Evolutionary conservation across 2,888 invertebrate genomes (phyloP), one percentile per base, ranked within the genome.

Genomic region (Sarcophaga rosellei): DNA sequence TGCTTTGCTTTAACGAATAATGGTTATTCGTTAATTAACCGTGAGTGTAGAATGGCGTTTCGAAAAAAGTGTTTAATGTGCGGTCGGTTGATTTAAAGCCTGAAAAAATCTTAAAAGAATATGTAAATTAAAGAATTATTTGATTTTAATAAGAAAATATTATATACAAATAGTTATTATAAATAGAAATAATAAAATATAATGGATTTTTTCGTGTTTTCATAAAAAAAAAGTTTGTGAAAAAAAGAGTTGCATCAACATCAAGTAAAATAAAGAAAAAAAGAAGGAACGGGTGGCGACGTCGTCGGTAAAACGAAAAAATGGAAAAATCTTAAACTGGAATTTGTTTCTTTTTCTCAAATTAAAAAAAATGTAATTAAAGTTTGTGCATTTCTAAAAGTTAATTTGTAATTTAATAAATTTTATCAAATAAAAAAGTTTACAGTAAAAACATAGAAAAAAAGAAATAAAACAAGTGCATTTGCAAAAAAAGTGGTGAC

Each of bases 401-500:
- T 20, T 35, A 65, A 21, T 23, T 15, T 57, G 12, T 47, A 61
- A 44, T 63, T 35, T 59, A 65, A 63, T 35, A 35, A 8, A 35
- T 35, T 35, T 35, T 35, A 2, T 35, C 53, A 53, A 17, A 63
- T 59, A 61, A 62, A 79, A 62, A n/a, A 62, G 62, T 66, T 44
- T 21, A 35, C 53, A 59, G 45, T 21, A 23, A 72, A 45, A 59
- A 73, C 20, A 61, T 23, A 20, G 35, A 45, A 10, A 57, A 57
- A 57, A 70, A 63, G 47, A 23, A 72, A 83, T 73, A 84, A 81
- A 78, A 81, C 81, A 84, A 87, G 79, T 87, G 87, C 87, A 85
- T 77, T 87, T 80, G 82, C 82, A 20, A 85, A 87, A 82, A 84
- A 87, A 87, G 81, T 85, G 82, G 85, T 85, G 85, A 87, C 84